Base-by-base conservation (phyloP, 2,888 invertebrate species). In the Cloeon dipterum region DNA sequence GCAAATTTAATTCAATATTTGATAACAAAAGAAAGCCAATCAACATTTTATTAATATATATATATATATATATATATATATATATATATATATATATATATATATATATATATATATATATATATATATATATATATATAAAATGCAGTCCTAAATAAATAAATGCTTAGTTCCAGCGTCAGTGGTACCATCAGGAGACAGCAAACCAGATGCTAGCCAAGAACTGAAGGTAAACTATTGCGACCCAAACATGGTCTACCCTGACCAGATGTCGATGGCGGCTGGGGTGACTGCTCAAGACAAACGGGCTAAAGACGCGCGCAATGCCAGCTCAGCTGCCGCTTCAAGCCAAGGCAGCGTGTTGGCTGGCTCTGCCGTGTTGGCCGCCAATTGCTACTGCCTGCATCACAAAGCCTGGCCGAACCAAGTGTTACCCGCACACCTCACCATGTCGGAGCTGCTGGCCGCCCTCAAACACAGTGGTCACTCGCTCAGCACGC, bases 201-300 rank as follows among this genome's bases (percentile, higher is more conserved):
- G n/a, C n/a, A n/a, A n/a, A n/a, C n/a, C n/a, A n/a, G n/a, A n/a
- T n/a, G n/a, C n/a, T n/a, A n/a, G n/a, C n/a, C n/a, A n/a, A n/a
- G n/a, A n/a, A n/a, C n/a, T n/a, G n/a, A n/a, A n/a, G n/a, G n/a
- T n/a, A n/a, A n/a, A n/a, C n/a, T n/a, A n/a, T n/a, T n/a, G n/a
- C n/a, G n/a, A n/a, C n/a, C n/a, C 29, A n/a, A 44, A 42, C 8
- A 33, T 43, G 14, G 43, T 42, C 10, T 35, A 62, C 38, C 59
- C 68, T 44, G 63, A 65, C 41, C 60, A 66, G 40, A 53, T 81
- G n/a, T 78, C 78, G 46, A 72, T 83, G 39, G 81, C 82, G 8
- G 85, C 86, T 35, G 83, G 78, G 36, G 75, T 78, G 42, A 78
- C 79, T 14, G 85, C 85, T 36, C 85, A 86, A 58, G 86, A 86